phyloP scores from a whole-genome alignment of 2,797 vertebrate genomes.

The Tiaroga cobitis region DNA sequence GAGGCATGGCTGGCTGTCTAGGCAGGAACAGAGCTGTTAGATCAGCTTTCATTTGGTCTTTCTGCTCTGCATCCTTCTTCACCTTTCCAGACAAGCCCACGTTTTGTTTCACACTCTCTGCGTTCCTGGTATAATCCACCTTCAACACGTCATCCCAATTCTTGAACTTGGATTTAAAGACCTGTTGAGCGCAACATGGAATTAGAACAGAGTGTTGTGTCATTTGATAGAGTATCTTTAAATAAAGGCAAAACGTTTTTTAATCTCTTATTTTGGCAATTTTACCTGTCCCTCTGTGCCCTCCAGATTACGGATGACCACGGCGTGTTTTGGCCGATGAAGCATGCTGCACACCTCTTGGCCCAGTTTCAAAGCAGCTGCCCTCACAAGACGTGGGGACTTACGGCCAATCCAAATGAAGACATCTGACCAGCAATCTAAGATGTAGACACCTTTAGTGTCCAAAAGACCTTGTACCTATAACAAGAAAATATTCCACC shows the following conservation, averaged over 20 bases:
- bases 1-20: conserved; percentile 90
- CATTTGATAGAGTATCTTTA: neutral
- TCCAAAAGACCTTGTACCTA: conserved; percentile 94
- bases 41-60: conserved; percentile 97
- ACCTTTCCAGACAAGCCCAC: conserved; percentile 88
- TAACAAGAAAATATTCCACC: neutral
- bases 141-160: conserved; percentile 97
- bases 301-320: conserved; percentile 93
- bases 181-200: conserved; percentile 71
- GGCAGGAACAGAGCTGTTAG: conserved; percentile 95
- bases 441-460: conserved; percentile 94
- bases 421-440: conserved; percentile 97
- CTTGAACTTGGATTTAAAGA: conserved; percentile 98
- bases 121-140: conserved; percentile 95
- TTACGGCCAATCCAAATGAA: conserved; percentile 99
- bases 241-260: neutral
- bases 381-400: conserved; percentile 92
- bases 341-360: conserved; percentile 97
- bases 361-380: conserved; percentile 93
- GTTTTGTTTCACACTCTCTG: conserved; percentile 85
- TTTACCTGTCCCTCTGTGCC: conserved; percentile 93
- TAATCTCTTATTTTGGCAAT: neutral
- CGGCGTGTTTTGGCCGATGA: conserved; percentile 91
- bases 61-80: conserved; percentile 90
- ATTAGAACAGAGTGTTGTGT: neutral